Evolutionary conservation across 2,888 invertebrate genomes (phyloP).

Genomic region (Mimachlamys varia): DNA sequence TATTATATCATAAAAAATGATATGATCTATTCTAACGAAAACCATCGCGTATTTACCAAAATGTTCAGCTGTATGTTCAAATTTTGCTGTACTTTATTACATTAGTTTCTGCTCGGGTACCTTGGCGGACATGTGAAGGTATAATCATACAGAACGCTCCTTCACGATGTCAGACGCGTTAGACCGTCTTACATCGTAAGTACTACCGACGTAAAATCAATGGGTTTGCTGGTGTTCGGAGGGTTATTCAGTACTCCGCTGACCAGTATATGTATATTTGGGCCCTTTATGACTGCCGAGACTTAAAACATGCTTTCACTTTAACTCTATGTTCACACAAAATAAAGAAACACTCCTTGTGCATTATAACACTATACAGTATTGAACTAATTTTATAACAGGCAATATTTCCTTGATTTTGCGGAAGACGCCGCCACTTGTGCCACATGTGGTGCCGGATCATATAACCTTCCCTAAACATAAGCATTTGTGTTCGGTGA

Average conservation of each 20-base stretch:
- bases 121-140: background rate
- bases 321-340: too few species aligned
- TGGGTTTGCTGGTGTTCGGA: background rate
- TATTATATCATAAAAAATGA: too few species aligned
- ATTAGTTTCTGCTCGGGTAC: background rate
- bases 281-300: background rate
- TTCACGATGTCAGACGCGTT: background rate
- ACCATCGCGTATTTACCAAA: too few species aligned
- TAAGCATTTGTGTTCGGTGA: too few species aligned
- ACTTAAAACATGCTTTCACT: background rate
- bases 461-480: too few species aligned
- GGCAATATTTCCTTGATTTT: too few species aligned
- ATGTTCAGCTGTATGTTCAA: too few species aligned
- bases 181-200: background rate
- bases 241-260: background rate
- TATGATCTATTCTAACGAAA: too few species aligned
- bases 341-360: too few species aligned
- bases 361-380: too few species aligned
- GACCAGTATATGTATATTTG: background rate
- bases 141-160: background rate
- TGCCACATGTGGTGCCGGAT: too few species aligned
- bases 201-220: background rate
- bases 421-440: too few species aligned
- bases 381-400: background rate
- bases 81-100: background rate